Evolutionary conservation across 2,888 invertebrate genomes (phyloP), one percentile per base, ranked within the genome.

Genomic region (Polydrusus cervinus): DNA sequence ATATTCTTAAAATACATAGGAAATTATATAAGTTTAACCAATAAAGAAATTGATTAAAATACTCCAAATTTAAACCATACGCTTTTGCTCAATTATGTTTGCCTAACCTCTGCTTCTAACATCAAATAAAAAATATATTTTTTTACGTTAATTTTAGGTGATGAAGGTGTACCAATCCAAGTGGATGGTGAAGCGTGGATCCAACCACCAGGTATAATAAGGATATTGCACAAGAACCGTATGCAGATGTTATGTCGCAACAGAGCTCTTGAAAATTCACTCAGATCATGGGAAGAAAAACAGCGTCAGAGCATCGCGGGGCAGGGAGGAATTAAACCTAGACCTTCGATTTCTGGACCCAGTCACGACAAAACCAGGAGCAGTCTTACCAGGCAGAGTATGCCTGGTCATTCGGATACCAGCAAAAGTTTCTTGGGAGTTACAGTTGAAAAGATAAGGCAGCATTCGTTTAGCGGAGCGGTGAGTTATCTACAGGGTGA

Each of bases 181-280:
- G 98, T 98, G 49, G 98, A 99, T 85, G 99, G 98, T 0, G 99
- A 99, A 87, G 98, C 98, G 0, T 98, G 98, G 98, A 90, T 98
- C 49, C 98, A 98, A 87, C 97, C 97, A 0, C 98, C 99, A 0
- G 98, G 98, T 45, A 96, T 97, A 85, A 97, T 99, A 80, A 90
- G 97, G 71, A 98, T 99, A 80, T 93, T 97, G 80, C 98, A 98
- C 88, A 98, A 98, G 89, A 98, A 98, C 88, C 90, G 98, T 68
- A 97, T 98, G 85, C 98, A 98, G 89, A 97, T 99, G 95, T 89
- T 99, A 25, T 96, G 96, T 84, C 90, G 98, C 75, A 97, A 97
- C 85, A 91, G 97, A 81, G 93, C 94, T 7, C 89, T 98, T 79
- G 98, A 98, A 87, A 95, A 94, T 69, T 97, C 97, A 10, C 88